Conservation (phyloP, 2,888 invertebrate genomes). For the Liposcelis brunnea region DNA sequence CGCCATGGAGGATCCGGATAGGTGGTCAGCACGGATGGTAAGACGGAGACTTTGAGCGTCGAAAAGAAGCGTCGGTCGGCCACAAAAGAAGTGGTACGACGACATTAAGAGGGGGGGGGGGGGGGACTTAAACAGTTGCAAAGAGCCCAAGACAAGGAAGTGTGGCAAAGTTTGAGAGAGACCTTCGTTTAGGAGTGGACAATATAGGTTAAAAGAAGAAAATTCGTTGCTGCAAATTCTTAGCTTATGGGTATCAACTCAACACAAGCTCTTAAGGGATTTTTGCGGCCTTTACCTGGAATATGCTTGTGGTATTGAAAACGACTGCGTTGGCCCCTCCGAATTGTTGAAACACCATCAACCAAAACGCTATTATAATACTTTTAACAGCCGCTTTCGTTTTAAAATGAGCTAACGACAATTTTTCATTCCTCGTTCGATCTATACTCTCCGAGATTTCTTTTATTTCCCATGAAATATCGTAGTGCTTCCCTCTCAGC, state of each 20-base stretch:
- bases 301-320: constrained; percentile 61
- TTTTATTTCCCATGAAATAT: constrained; percentile 44
- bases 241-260: no score
- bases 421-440: constrained; percentile 16
- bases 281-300: constrained; percentile 28
- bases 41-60: no score
- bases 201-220: constrained; percentile 6
- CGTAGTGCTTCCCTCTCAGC: constrained; percentile 56
- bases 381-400: constrained; percentile 47
- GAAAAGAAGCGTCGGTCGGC: no score
- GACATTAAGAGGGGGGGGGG: no score
- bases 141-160: no score
- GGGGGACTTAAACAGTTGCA: no score
- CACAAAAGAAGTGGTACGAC: no score
- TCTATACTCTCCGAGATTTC: constrained; percentile 38
- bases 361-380: constrained; percentile 49
- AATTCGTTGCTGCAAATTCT: no score
- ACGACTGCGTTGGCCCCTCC: constrained; percentile 71
- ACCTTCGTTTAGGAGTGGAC: constrained; percentile 9
- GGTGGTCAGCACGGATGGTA: no score
- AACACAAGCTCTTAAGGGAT: neutral
- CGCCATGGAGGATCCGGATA: no score
- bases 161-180: no score
- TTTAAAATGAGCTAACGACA: constrained; percentile 18
- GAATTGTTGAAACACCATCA: constrained; percentile 83